phyloP scores from a whole-genome alignment of 2,113 vertebrate genomes.

The Menura novaehollandiae region DNA sequence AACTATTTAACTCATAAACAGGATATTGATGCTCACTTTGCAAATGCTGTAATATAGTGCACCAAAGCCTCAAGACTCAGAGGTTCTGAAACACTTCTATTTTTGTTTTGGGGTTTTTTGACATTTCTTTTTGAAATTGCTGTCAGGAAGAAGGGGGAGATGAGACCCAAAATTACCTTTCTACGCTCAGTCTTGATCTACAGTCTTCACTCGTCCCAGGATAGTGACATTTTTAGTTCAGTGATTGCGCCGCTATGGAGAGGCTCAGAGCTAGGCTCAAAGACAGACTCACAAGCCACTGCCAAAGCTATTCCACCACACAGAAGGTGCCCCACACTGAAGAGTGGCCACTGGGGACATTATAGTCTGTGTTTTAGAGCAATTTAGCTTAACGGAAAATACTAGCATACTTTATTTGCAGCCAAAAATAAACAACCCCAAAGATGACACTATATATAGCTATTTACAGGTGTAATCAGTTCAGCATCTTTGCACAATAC shows the following conservation, averaged over 20 bases:
- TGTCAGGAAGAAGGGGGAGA: neutral
- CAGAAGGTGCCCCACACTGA: neutral
- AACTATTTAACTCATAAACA: neutral
- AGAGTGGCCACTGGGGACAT: neutral
- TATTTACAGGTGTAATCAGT: neutral
- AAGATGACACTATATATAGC: neutral
- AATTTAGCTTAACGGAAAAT: neutral
- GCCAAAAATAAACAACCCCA: neutral
- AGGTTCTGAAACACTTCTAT: neutral
- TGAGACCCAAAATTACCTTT: neutral
- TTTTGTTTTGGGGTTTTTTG: neutral
- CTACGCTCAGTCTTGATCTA: neutral
- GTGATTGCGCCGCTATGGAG: neutral
- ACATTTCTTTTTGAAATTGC: neutral
- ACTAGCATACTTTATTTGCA: neutral
- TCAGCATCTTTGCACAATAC: neutral
- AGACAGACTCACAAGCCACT: neutral
- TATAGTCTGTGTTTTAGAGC: neutral
- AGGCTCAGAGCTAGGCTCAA: neutral
- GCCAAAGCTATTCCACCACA: neutral
- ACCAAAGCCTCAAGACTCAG: neutral
- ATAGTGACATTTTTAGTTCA: neutral
- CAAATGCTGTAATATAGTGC: neutral
- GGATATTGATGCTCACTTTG: neutral
- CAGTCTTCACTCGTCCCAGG: neutral